Percentiles rank a stretch among this genome's conserved stretches.
Conservation (phyloP, 2,797 vertebrate species). For the Hipposideros larvatus region DNA sequence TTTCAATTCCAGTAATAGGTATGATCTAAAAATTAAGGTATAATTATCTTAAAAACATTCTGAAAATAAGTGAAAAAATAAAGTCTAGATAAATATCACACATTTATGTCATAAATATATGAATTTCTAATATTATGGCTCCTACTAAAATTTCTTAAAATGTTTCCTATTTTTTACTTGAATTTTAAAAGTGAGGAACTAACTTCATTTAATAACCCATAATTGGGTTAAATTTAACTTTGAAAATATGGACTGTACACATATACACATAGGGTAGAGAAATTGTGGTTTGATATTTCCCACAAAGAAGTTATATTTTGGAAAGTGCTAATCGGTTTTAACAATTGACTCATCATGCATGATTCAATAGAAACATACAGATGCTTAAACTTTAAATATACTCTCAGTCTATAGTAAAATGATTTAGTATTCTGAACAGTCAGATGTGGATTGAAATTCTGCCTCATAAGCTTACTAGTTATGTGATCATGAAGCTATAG, state of each 20-base stretch:
- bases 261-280: neutral
- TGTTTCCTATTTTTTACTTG: neutral
- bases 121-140: neutral
- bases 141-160: neutral
- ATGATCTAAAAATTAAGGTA: neutral
- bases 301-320: neutral
- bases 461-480: neutral
- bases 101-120: neutral
- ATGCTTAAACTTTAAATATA: neutral
- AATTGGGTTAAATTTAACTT: neutral
- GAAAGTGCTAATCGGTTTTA: neutral
- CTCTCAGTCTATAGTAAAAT: neutral
- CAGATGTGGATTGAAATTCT: neutral
- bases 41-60: neutral
- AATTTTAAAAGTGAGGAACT: constrained; percentile 14
- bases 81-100: neutral
- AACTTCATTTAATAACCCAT: neutral
- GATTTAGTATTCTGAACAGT: neutral
- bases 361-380: neutral
- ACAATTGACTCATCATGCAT: neutral
- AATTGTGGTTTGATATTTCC: neutral
- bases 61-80: neutral
- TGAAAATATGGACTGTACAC: neutral
- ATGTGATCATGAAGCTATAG: neutral
- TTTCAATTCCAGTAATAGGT: neutral